A percentile compares a stretch with the other conserved stretches of the same genome.
Conservation (phyloP, 2,888 invertebrate species). For the Rhagonycha lutea region DNA sequence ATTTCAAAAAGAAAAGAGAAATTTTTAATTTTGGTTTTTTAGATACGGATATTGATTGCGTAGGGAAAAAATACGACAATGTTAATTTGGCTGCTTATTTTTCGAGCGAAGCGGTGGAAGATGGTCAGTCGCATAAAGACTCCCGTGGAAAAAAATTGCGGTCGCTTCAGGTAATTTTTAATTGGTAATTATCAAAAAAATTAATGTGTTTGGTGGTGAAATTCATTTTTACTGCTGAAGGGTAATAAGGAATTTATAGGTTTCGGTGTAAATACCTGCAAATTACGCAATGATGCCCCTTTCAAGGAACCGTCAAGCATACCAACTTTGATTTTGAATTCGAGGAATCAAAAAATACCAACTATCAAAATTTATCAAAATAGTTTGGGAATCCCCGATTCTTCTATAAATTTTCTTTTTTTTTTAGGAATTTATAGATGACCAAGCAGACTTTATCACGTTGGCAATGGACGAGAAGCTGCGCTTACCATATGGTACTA, state of each 20-base stretch:
- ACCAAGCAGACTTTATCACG: conserved; percentile 56
- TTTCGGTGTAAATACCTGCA: too few relatives aligned
- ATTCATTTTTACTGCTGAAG: too few relatives aligned
- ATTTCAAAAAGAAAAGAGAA: not conserved
- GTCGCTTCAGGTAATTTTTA: conserved; percentile 55
- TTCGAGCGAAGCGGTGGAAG: conserved; percentile 54
- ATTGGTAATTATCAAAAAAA: too few relatives aligned
- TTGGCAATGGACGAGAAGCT: conserved; percentile 56
- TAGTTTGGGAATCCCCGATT: not conserved
- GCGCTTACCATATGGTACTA: conserved; percentile 55
- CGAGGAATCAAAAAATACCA: too few relatives aligned
- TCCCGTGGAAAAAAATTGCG: conserved; percentile 53
- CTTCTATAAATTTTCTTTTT: not conserved
- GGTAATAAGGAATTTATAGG: too few relatives aligned
- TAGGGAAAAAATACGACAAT: conserved; percentile 53
- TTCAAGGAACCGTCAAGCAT: not conserved
- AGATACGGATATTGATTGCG: conserved; percentile 52
- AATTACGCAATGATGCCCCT: too few relatives aligned
- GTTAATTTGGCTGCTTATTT: conserved; percentile 58
- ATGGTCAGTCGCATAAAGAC: conserved; percentile 53
- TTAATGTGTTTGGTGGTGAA: too few relatives aligned
- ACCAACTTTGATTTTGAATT: too few relatives aligned
- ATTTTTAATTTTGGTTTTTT: conserved; percentile 9
- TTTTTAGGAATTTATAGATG: conserved; percentile 58
- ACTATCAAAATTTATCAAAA: too few relatives aligned